A percentile compares a stretch with the other conserved stretches of the same genome.
Evolutionary conservation across 2,888 invertebrate genomes (phyloP).

Genomic region (Melieria crassipennis): DNA sequence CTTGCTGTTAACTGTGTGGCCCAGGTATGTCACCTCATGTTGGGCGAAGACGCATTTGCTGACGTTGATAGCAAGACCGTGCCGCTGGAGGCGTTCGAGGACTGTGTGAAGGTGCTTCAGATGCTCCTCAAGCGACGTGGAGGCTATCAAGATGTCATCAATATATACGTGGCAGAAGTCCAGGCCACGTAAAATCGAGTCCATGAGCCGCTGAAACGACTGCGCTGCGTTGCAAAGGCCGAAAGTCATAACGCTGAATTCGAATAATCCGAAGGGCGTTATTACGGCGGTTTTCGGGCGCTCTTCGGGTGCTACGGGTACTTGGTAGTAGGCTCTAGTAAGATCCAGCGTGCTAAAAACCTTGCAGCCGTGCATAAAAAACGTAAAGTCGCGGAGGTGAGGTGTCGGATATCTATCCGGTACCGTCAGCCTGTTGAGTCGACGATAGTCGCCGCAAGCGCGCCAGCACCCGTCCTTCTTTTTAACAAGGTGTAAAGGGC

Average conservation of each 20-base stretch:
- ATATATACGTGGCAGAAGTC: conserved; percentile 47
- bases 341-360: conserved; percentile 43
- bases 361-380: conserved; percentile 11
- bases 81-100: conserved; percentile 40
- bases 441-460: conserved; percentile 31
- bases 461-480: conserved; percentile 34
- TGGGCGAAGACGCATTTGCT: conserved; percentile 35
- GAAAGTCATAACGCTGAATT: conserved; percentile 54
- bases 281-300: conserved; percentile 49
- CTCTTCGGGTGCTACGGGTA: too few species aligned
- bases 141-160: conserved; percentile 51
- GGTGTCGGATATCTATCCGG: conserved; percentile 27
- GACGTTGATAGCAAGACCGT: conserved; percentile 28
- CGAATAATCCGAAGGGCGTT: conserved; percentile 58
- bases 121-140: conserved; percentile 40
- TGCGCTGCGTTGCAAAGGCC: conserved; percentile 57
- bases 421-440: conserved; percentile 16
- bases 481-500: conserved; percentile 37
- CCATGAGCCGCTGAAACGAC: conserved; percentile 57
- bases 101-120: conserved; percentile 42
- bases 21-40: conserved; percentile 22
- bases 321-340: conserved; percentile 45
- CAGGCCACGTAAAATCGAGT: conserved; percentile 47
- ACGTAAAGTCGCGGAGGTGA: conserved; percentile 22
- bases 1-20: conserved; percentile 28